Conservation (phyloP, 2,797 vertebrate genomes). For the Hydrolagus colliei region DNA sequence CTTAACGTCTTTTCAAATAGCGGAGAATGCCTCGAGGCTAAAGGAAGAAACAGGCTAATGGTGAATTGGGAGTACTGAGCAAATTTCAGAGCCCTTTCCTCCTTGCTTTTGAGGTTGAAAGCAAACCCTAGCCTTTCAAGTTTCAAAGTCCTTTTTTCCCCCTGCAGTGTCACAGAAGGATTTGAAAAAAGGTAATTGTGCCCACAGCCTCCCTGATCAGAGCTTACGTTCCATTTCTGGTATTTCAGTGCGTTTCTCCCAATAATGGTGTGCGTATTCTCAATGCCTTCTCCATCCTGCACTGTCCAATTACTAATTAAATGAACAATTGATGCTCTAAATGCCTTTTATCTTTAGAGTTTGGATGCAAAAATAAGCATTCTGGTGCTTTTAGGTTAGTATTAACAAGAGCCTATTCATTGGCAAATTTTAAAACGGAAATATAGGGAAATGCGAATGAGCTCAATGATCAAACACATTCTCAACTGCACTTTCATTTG, state of each 20-base stretch:
- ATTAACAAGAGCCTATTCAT: constrained; percentile 73
- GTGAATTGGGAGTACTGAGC: constrained; percentile 99
- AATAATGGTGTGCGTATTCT: constrained; percentile 86
- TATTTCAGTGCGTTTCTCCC: constrained; percentile 98
- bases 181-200: constrained; percentile 99
- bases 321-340: constrained; percentile 76
- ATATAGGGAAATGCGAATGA: not conserved
- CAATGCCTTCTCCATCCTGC: constrained; percentile 79
- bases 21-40: constrained; percentile 99
- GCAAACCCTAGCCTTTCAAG: constrained; percentile 99
- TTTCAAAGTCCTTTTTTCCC: constrained; percentile 99
- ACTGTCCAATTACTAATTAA: constrained; percentile 92
- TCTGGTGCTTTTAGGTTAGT: constrained; percentile 79
- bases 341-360: constrained; percentile 77
- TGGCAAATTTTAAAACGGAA: constrained; percentile 34
- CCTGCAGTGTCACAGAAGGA: constrained; percentile 99
- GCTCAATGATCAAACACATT: constrained; percentile 17
- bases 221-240: constrained; percentile 97
- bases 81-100: constrained; percentile 99
- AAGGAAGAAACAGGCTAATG: constrained; percentile 99
- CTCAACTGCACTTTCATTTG: not conserved
- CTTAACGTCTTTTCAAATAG: constrained; percentile 99
- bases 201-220: constrained; percentile 99
- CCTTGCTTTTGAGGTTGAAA: constrained; percentile 99
- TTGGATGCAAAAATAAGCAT: constrained; percentile 83